These are phyloP conservation scores for Xanthorhoe spadicearia DNA, from an alignment of 2,888 invertebrate species.

Conservation along the genomic window DNA sequence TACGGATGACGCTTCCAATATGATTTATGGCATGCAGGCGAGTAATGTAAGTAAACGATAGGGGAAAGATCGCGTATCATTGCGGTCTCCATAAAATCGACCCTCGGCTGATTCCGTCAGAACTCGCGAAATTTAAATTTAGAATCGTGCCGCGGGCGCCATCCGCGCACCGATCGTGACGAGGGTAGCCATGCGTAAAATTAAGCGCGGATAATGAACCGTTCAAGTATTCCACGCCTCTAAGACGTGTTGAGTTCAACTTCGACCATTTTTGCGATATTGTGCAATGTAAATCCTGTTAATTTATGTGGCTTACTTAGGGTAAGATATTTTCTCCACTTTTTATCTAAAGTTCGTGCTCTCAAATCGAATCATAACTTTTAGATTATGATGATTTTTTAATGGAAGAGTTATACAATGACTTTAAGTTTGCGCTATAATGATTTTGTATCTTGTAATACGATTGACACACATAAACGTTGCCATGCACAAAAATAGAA, in stretches of 20 bases:
- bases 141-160: conserved; percentile 54
- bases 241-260: conserved; percentile 61
- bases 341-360: too few species aligned
- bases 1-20: background rate
- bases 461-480: background rate
- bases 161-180: conserved; percentile 59
- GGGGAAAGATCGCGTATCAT: conserved; percentile 38
- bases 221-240: conserved; percentile 48
- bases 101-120: conserved; percentile 53
- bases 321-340: background rate
- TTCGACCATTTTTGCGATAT: conserved; percentile 32
- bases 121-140: conserved; percentile 64
- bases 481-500: conserved; percentile 9
- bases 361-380: too few species aligned
- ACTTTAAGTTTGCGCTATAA: background rate
- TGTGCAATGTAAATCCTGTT: conserved; percentile 25
- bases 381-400: too few species aligned
- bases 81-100: conserved; percentile 36
- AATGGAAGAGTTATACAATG: too few species aligned
- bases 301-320: conserved; percentile 10
- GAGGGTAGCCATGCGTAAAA: conserved; percentile 82
- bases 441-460: background rate
- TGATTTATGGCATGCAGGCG: conserved; percentile 1
- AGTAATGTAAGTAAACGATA: conserved; percentile 30
- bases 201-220: conserved; percentile 82